A percentile compares a stretch with the other conserved stretches of the same genome.
phyloP scores from a whole-genome alignment of 2,888 invertebrate species.

The Torymus aiolomorphi region DNA sequence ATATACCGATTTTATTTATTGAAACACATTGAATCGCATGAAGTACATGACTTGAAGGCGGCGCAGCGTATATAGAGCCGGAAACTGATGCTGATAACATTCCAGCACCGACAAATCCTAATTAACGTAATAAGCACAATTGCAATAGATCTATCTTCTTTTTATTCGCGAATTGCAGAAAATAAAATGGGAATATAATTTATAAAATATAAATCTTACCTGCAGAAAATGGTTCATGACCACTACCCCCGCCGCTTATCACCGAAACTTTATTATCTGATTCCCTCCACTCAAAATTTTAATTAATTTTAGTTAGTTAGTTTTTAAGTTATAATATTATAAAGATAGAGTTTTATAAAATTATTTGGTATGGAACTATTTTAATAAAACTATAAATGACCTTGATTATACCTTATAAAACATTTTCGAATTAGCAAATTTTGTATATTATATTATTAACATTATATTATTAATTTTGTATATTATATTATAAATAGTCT shows the following conservation, averaged over 20 bases:
- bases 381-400: no score
- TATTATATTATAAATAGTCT: no score
- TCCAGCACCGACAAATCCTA: conserved; percentile 87
- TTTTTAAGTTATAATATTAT: no score
- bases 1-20: conserved; percentile 79
- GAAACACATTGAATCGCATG: conserved; percentile 81
- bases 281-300: conserved; percentile 62
- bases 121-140: background rate
- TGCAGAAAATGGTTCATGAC: conserved; percentile 84
- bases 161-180: no score
- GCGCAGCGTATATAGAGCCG: conserved; percentile 87
- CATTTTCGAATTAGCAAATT: no score
- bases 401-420: no score
- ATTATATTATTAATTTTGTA: no score
- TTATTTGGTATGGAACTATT: no score
- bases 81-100: conserved; percentile 83
- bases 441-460: no score
- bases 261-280: conserved; percentile 76
- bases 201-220: conserved; percentile 58
- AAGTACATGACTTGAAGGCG: conserved; percentile 82
- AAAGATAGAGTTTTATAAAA: no score
- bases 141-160: no score
- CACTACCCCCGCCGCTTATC: conserved; percentile 89
- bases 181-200: background rate
- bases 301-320: no score